A percentile compares a stretch with the other conserved stretches of the same genome.
Evolutionary conservation across 2,113 vertebrate genomes (phyloP).

Genomic region (Thunnus thynnus): DNA sequence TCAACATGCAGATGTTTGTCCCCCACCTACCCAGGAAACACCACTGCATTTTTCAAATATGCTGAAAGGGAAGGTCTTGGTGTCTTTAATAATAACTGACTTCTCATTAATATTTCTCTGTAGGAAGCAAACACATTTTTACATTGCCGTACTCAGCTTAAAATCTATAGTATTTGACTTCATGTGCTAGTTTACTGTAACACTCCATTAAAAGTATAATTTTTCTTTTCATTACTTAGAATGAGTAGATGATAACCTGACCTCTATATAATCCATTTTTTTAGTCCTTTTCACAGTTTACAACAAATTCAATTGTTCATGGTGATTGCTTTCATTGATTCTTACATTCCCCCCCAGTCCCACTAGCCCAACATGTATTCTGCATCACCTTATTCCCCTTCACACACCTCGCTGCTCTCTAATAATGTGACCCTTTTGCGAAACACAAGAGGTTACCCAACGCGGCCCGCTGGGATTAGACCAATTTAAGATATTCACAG

Average conservation of each 20-base stretch:
- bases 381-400: slow-evolving; percentile 60
- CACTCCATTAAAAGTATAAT: slow-evolving; percentile 26
- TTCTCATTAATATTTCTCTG: background rate
- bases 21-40: background rate
- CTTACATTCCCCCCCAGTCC: slow-evolving; percentile 42
- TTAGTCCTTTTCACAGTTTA: slow-evolving; percentile 50
- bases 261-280: slow-evolving; percentile 57
- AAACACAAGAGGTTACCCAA: slow-evolving; percentile 62
- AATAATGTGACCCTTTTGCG: slow-evolving; percentile 66
- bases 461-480: slow-evolving; percentile 58
- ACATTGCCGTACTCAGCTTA: background rate
- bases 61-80: background rate
- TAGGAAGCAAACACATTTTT: background rate
- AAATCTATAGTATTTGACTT: slow-evolving; percentile 24
- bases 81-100: background rate
- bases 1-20: slow-evolving; percentile 5
- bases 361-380: slow-evolving; percentile 58
- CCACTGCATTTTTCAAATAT: background rate
- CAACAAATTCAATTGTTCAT: slow-evolving; percentile 73
- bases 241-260: slow-evolving; percentile 57
- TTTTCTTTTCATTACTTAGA: slow-evolving; percentile 51
- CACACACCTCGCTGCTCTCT: slow-evolving; percentile 66
- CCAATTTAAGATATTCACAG: slow-evolving; percentile 75
- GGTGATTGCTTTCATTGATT: slow-evolving; percentile 81
- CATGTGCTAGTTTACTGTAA: slow-evolving; percentile 7